Percentiles rank a stretch among this genome's conserved stretches.
phyloP scores from a whole-genome alignment of 2,113 vertebrate genomes.

The Nyctereutes procyonoides region DNA sequence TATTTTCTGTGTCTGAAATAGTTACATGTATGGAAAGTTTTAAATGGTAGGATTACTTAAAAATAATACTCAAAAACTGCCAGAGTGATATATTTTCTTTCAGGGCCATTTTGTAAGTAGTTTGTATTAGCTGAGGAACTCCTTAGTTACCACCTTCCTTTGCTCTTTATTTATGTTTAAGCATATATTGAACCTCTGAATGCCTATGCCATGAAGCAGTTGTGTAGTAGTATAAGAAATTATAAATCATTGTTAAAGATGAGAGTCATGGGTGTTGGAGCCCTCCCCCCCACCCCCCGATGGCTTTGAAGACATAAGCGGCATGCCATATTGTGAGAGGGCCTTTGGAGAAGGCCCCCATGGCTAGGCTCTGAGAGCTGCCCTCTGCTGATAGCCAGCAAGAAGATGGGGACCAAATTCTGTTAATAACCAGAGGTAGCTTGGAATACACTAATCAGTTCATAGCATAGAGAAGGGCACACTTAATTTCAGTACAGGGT shows the following conservation, averaged over 20 bases:
- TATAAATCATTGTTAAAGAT: background rate
- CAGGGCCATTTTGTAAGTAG: background rate
- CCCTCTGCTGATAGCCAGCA: constrained; percentile 5
- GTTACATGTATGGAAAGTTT: background rate
- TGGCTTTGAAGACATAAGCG: background rate
- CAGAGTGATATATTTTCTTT: background rate
- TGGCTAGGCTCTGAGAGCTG: background rate
- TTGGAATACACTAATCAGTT: background rate
- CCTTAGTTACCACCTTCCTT: background rate
- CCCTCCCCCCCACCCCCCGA: background rate
- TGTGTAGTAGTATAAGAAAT: background rate
- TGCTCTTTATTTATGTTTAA: constrained; percentile 47
- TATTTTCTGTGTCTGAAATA: constrained; percentile 49
- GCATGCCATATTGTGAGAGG: background rate
- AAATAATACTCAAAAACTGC: constrained; percentile 17
- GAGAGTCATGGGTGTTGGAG: background rate
- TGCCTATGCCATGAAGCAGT: background rate
- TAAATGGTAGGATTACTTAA: constrained; percentile 19
- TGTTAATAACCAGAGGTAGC: background rate
- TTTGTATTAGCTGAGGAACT: background rate
- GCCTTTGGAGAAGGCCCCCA: background rate
- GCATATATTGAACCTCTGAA: background rate
- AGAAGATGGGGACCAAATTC: background rate
- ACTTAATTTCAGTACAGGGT: background rate
- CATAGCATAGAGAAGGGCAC: background rate